Evolutionary conservation across 1,140 invertebrate genomes (phyloP).

Genomic region (Bombus waltoni): DNA sequence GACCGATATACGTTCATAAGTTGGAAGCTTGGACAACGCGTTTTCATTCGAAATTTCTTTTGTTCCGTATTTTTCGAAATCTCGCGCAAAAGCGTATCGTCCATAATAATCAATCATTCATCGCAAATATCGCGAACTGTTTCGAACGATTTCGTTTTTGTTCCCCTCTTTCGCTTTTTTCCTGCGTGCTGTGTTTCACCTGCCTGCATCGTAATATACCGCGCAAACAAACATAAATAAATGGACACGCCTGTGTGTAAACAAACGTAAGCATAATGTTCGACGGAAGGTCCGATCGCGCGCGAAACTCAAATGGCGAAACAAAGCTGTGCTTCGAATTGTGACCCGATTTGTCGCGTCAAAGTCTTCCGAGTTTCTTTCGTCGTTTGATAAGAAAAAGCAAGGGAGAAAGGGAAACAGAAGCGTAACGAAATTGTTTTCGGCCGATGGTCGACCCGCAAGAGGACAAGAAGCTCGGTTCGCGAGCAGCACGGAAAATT

Average conservation of each 20-base stretch:
- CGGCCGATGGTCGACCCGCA: not conserved
- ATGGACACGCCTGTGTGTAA: not conserved
- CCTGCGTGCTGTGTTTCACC: not conserved
- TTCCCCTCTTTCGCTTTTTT: too few species aligned
- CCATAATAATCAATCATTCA: too few species aligned
- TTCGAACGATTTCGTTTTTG: too few species aligned
- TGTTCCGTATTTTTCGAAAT: too few species aligned
- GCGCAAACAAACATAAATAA: too few species aligned
- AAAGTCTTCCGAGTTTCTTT: not conserved
- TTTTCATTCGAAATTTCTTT: too few species aligned
- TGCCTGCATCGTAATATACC: not conserved
- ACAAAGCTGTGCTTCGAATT: not conserved
- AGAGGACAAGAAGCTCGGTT: not conserved
- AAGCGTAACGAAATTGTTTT: constrained; percentile 8
- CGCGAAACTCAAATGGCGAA: not conserved
- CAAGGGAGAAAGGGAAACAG: not conserved
- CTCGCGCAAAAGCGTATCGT: too few species aligned
- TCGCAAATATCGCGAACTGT: too few species aligned
- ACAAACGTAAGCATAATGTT: not conserved
- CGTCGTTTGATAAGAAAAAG: not conserved
- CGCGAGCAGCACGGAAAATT: constrained; percentile 9
- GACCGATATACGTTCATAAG: too few species aligned
- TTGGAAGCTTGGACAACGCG: too few species aligned
- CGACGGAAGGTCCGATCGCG: not conserved
- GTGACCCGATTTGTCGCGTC: not conserved